Evolutionary conservation across 2,888 invertebrate species (phyloP), one percentile per base, ranked within the genome.

Genomic region (Dolichomitus sp.): DNA sequence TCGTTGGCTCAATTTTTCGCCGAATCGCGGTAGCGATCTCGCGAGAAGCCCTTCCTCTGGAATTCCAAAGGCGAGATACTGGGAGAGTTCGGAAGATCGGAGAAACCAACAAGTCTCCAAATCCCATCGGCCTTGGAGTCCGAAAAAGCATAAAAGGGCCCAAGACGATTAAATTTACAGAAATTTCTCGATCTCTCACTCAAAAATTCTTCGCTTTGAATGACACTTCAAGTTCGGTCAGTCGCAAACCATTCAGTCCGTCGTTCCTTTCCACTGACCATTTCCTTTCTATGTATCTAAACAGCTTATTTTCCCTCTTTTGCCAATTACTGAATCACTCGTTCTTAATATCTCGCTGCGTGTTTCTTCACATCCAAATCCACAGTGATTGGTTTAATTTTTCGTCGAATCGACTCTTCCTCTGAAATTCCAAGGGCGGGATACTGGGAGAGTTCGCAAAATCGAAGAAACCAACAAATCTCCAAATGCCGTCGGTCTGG

Each of bases 1-100:
- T 54, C 69, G 40, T 52, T 52, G 30, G 19, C 33, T 57, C 42
- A 19, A 76, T 76, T 68, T 68, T 76, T 76, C 66, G 14, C 37
- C 57, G 57, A 75, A 75, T 45, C 54, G 54, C 12, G 17, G 23
- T 54, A 50, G 37, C 68, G 52, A 33, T 74, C 17, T 48, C 12
- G 27, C 6, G 12, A 50, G 33, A 17, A 30, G 42, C 37, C 63
- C 12, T 30, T 17, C 54, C 30, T 19, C 37, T 17, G 74, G 48
- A 75, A 75, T 75, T 66, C 57, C 57, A 27, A 45, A 30, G 57
- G 17, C 57, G 7, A 66, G 30, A 42, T 19, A 48, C 23, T 50
- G 14, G n/a, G 19, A 52, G 14, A n/a, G n/a, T 14, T 27, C 19
- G n/a, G n/a, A 12, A 33, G 61, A 37, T n/a, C 9, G 33, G 17